Evolutionary conservation across 2,888 invertebrate species (phyloP), one percentile per base, ranked within the genome.

Genomic region (Argynnis bischoffii): DNA sequence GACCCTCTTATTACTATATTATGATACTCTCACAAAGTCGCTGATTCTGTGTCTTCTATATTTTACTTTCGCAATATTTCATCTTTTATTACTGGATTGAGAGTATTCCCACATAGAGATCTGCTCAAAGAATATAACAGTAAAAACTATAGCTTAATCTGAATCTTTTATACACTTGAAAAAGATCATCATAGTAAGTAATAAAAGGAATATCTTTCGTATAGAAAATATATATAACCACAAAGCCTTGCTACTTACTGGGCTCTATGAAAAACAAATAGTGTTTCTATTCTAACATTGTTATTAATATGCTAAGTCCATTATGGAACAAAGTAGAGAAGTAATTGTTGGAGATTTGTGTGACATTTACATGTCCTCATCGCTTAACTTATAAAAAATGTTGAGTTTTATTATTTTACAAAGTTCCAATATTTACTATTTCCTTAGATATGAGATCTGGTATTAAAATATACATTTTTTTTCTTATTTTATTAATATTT

Each of bases 31-130:
- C 59, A 59, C 26, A 59, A n/a, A 50, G 31, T 35, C 51, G 35
- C n/a, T 35, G 16, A 18, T 18, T 51, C 48, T 13, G 5, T 6
- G 46, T 31, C 48, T 15, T 4, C 3, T 16, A 6, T 6, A 35
- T 50, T 18, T 6, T 31, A 51, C 51, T 51, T 50, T 16, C 15
- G 18, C 51, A 51, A 51, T 61, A 50, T 51, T 15, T 61, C 14
- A 61, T 35, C 6, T 51, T 59, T 51, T 51, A 51, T 61, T 31
- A 51, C 60, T 61, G 16, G 14, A 35, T 61, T 35, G 31, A n/a
- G 48, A 51, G 50, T 50, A 31, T 61, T 61, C 50, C 16, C 50
- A 50, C 21, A n/a, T 21, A 2, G n/a, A n/a, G n/a, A 47, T n/a
- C 3, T 5, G 26, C 26, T 47, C 26, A 48, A 48, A 47, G 26